Conservation (phyloP, 2,888 invertebrate genomes). For the Seira ritae region DNA sequence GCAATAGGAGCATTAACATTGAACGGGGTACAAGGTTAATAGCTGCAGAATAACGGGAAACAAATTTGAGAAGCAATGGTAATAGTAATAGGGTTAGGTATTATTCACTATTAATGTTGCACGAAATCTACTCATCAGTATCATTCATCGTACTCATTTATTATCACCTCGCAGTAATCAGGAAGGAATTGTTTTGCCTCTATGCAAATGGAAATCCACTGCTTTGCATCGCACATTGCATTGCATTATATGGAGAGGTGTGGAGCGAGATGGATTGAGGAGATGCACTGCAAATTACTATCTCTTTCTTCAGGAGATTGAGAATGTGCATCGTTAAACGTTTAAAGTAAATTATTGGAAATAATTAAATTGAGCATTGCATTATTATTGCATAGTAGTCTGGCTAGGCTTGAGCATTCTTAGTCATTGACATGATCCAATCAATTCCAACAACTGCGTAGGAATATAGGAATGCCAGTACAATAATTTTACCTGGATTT, state of each 20-base stretch:
- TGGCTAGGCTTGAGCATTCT: too few species aligned
- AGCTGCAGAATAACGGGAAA: not conserved
- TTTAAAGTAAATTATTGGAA: too few species aligned
- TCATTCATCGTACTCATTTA: not conserved
- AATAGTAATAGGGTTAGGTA: slow-evolving; percentile 13
- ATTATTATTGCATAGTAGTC: too few species aligned
- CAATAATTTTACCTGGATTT: slow-evolving; percentile 24
- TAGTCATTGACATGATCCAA: not conserved
- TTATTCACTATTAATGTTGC: slow-evolving; percentile 17
- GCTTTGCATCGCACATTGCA: not conserved
- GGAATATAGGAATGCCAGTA: not conserved
- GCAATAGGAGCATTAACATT: slow-evolving; percentile 55
- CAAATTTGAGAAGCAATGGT: not conserved
- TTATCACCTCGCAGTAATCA: not conserved
- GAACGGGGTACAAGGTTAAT: slow-evolving; percentile 55
- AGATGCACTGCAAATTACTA: not conserved
- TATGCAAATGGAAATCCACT: too few species aligned
- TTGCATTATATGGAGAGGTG: not conserved
- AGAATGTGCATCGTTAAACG: too few species aligned
- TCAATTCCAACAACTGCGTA: not conserved
- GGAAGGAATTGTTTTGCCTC: not conserved
- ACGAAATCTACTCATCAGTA: slow-evolving; percentile 43
- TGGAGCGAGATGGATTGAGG: not conserved
- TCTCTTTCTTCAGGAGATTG: too few species aligned
- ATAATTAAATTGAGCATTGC: too few species aligned